phyloP scores from a whole-genome alignment of 2,888 invertebrate genomes.

The Spodoptera littoralis region DNA sequence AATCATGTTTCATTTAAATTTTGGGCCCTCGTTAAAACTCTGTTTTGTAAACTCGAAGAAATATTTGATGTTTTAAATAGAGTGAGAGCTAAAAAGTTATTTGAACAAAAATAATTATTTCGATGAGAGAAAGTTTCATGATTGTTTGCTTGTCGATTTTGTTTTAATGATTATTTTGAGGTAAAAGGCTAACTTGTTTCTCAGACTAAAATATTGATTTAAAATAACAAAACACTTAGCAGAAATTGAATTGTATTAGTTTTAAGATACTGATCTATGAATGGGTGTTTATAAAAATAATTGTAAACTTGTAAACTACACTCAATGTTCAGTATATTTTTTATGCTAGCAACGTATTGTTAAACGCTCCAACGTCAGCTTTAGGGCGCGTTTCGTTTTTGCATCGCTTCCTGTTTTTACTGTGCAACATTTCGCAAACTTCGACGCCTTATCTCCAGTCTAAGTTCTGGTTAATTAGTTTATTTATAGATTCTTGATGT shows the following conservation, averaged over 20 bases:
- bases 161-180: too few species aligned
- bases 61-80: neutral
- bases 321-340: neutral
- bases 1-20: conserved; percentile 25
- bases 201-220: too few species aligned
- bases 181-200: too few species aligned
- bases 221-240: too few species aligned
- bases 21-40: neutral
- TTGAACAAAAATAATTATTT: too few species aligned
- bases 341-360: neutral
- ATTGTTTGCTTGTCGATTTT: too few species aligned
- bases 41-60: neutral
- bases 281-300: too few species aligned
- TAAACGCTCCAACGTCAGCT: conserved; percentile 23
- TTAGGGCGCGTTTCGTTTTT: conserved; percentile 48
- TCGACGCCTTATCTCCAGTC: conserved; percentile 50
- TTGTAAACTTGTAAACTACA: too few species aligned
- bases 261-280: too few species aligned
- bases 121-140: too few species aligned
- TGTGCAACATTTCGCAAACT: conserved; percentile 45
- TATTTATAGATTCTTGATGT: conserved; percentile 58
- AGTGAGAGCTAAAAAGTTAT: too few species aligned
- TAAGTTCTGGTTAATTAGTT: conserved; percentile 58
- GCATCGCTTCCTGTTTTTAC: conserved; percentile 50
- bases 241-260: too few species aligned